phyloP scores from a whole-genome alignment of 2,113 vertebrate genomes.

The Empidonax alnorum region DNA sequence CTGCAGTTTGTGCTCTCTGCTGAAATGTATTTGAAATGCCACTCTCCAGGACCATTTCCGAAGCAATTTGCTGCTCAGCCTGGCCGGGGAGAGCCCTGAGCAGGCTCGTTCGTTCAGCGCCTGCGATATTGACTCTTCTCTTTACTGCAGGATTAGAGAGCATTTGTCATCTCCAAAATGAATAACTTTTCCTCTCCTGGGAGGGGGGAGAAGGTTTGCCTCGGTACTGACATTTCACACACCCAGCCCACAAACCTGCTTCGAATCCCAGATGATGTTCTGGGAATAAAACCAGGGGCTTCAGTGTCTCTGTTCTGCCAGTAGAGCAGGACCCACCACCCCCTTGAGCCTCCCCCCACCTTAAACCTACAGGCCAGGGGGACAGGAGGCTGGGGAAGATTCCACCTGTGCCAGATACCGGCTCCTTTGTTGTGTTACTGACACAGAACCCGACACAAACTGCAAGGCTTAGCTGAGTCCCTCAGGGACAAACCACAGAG shows the following conservation, averaged over 20 bases:
- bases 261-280: background rate
- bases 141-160: conserved; percentile 43
- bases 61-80: conserved; percentile 42
- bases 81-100: conserved; percentile 44
- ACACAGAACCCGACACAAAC: accelerated
- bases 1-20: background rate
- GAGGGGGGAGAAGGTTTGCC: conserved; percentile 6
- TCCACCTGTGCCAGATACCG: background rate
- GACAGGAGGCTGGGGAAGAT: background rate
- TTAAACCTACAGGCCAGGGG: background rate
- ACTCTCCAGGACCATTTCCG: background rate
- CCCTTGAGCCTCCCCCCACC: background rate
- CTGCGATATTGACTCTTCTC: conserved; percentile 58
- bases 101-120: background rate
- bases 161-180: conserved; percentile 60
- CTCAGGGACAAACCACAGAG: background rate
- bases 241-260: conserved; percentile 13
- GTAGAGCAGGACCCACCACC: background rate
- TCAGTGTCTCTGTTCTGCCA: background rate
- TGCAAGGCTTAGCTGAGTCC: background rate
- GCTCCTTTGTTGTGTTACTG: accelerated
- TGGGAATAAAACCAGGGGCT: background rate
- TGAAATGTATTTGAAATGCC: conserved; percentile 14
- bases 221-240: background rate
- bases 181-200: conserved; percentile 54